A percentile compares a stretch with the other conserved stretches of the same genome.
These are phyloP conservation scores for Phrynosoma blainvillii DNA, from an alignment of 2,113 vertebrate species.

Conservation along the genomic window DNA sequence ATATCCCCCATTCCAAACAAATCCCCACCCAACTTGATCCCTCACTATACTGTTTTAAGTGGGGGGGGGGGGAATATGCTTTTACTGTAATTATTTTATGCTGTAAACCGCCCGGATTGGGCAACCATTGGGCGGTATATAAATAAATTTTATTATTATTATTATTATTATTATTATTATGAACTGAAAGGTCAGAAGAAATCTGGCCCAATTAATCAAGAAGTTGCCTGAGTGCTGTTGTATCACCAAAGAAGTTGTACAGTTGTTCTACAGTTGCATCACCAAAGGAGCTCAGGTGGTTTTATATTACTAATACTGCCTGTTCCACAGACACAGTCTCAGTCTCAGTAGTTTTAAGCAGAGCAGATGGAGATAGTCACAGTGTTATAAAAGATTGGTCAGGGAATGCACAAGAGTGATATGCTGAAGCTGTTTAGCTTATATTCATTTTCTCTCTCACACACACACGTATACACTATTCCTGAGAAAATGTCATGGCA, in stretches of 20 bases:
- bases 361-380: background rate
- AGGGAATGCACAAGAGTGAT: background rate
- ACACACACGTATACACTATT: too few relatives aligned
- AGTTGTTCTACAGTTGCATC: background rate
- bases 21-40: background rate
- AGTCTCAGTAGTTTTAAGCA: fast-evolving
- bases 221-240: too few relatives aligned
- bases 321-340: too few relatives aligned
- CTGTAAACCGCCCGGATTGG: too few relatives aligned
- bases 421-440: background rate
- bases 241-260: fast-evolving
- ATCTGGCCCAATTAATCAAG: background rate
- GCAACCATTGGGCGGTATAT: too few relatives aligned
- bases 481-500: background rate
- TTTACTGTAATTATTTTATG: too few relatives aligned
- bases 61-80: too few relatives aligned
- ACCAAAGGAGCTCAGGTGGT: fast-evolving
- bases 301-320: background rate
- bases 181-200: background rate
- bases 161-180: too few relatives aligned
- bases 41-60: too few relatives aligned
- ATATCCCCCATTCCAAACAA: background rate
- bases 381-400: background rate
- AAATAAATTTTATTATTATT: too few relatives aligned
- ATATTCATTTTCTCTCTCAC: background rate